These are phyloP conservation scores for Amblyornis subalaris DNA, from an alignment of 2,113 vertebrate genomes.

Conservation along the genomic window DNA sequence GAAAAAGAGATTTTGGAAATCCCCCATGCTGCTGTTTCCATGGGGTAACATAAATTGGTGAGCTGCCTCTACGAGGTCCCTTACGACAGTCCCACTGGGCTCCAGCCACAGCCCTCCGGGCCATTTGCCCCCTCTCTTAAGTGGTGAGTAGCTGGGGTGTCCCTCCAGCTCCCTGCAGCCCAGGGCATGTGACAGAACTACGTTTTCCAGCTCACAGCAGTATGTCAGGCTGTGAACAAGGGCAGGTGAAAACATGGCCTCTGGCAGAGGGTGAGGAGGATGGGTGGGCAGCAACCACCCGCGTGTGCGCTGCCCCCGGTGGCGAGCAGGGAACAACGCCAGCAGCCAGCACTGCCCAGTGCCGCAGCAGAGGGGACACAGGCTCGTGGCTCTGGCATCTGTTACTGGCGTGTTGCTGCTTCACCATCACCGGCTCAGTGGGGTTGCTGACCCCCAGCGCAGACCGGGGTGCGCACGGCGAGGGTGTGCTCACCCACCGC, in stretches of 20 bases:
- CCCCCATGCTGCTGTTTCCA: neutral
- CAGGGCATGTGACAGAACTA: neutral
- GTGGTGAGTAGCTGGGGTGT: neutral
- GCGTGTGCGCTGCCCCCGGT: accelerated
- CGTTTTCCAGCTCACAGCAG: accelerated
- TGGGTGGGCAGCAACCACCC: neutral
- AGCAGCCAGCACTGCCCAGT: accelerated
- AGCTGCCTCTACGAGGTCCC: accelerated
- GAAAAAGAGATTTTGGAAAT: neutral
- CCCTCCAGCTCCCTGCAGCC: neutral
- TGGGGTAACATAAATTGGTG: neutral
- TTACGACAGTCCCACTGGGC: neutral
- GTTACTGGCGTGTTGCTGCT: accelerated
- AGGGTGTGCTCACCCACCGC: accelerated
- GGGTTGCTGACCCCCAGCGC: accelerated
- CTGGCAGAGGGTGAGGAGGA: neutral
- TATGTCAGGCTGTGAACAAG: accelerated
- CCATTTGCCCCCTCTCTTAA: accelerated
- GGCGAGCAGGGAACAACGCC: accelerated
- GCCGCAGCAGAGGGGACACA: accelerated
- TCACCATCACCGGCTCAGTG: accelerated
- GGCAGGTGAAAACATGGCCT: accelerated
- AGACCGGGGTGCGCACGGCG: accelerated
- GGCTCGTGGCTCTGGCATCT: neutral
- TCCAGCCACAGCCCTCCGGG: neutral